These are phyloP conservation scores for Leptothorax acervorum DNA, from an alignment of 2,888 invertebrate genomes.

Conservation along the genomic window DNA sequence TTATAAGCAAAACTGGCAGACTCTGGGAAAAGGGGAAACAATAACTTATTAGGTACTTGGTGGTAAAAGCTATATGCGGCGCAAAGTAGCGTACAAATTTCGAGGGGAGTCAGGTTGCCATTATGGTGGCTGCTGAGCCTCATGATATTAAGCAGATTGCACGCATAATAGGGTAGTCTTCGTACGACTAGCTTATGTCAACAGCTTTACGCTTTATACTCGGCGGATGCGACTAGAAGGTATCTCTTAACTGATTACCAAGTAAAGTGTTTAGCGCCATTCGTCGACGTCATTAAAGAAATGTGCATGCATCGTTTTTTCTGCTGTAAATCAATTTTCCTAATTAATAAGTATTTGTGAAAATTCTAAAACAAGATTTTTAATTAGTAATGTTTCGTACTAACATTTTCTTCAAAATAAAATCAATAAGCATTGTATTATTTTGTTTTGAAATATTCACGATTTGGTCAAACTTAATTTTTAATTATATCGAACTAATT, in stretches of 20 bases:
- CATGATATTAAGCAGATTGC: constrained; percentile 73
- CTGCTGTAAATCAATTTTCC: background rate
- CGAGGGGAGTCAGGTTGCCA: constrained; percentile 65
- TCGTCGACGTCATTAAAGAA: constrained; percentile 44
- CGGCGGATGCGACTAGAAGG: constrained; percentile 60
- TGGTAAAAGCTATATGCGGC: constrained; percentile 2
- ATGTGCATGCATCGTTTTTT: constrained; percentile 6
- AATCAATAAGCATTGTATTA: background rate
- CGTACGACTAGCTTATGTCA: constrained; percentile 69
- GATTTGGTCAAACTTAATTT: background rate
- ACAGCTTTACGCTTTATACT: constrained; percentile 64
- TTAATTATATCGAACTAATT: background rate
- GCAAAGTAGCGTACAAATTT: constrained; percentile 66
- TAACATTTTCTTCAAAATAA: background rate
- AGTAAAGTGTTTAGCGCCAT: constrained; percentile 57
- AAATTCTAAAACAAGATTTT: background rate
- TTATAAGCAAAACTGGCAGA: constrained; percentile 1
- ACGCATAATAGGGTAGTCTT: constrained; percentile 71
- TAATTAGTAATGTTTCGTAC: background rate
- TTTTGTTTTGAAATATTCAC: background rate
- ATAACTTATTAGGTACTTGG: constrained; percentile 34
- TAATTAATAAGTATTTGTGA: background rate
- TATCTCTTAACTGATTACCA: constrained; percentile 71
- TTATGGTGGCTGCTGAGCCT: constrained; percentile 62
- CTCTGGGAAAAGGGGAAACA: background rate